Conservation (phyloP, 1,140 invertebrate genomes). For the Hyles euphorbiae region DNA sequence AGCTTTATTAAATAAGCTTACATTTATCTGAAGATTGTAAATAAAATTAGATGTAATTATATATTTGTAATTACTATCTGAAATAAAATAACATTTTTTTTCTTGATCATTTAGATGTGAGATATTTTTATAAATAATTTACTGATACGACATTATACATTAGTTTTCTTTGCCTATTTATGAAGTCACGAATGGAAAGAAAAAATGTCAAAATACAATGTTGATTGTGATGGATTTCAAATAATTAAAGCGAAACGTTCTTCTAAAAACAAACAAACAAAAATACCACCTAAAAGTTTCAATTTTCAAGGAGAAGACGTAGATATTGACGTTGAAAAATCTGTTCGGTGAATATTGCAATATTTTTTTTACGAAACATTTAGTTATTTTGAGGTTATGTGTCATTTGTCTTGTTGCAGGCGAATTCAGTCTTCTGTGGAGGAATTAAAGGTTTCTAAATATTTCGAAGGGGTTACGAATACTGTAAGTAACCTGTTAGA, state of each 20-base stretch:
- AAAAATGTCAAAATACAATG: constrained; percentile 32
- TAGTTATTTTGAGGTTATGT: constrained; percentile 47
- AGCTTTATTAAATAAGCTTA: no score
- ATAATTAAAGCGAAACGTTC: constrained; percentile 51
- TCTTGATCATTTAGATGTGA: no score
- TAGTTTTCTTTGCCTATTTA: no score
- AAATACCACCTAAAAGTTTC: constrained; percentile 30
- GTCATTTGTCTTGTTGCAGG: constrained; percentile 58
- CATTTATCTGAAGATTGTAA: no score
- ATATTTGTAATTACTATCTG: no score
- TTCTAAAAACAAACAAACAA: constrained; percentile 46
- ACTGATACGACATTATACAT: no score
- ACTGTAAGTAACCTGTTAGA: constrained; percentile 67
- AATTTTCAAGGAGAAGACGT: constrained; percentile 37
- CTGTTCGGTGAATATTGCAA: constrained; percentile 31
- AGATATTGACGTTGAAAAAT: constrained; percentile 38
- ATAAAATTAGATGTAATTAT: no score
- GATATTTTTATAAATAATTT: no score
- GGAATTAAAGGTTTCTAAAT: constrained; percentile 66
- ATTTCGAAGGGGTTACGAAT: constrained; percentile 59
- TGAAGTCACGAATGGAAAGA: not conserved
- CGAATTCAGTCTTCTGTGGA: constrained; percentile 63
- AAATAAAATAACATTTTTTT: no score
- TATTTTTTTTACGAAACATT: not conserved
- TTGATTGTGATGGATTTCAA: constrained; percentile 63